These are phyloP conservation scores for Dryocosmus kuriphilus DNA, from an alignment of 2,888 invertebrate species.

Conservation along the genomic window DNA sequence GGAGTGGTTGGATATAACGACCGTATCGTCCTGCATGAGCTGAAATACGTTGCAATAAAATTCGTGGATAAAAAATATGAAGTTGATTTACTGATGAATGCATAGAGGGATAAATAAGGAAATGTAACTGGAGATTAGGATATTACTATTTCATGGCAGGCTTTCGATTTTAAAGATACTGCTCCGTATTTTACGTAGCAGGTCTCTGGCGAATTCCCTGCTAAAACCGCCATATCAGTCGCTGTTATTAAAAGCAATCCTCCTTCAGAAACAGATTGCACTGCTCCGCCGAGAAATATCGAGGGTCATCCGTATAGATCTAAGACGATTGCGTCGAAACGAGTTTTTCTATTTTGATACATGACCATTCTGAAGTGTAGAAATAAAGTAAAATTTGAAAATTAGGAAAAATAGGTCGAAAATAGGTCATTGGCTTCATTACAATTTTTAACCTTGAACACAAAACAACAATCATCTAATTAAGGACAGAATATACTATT, in stretches of 20 bases:
- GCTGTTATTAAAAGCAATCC: constrained; percentile 96
- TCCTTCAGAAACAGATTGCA: constrained; percentile 88
- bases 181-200: constrained; percentile 96
- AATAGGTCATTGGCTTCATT: no score
- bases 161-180: constrained; percentile 89
- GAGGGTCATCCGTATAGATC: constrained; percentile 99
- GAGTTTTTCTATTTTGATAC: constrained; percentile 86
- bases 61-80: constrained; percentile 81
- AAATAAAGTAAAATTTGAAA: constrained; percentile 26
- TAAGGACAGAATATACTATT: no score
- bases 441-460: no score
- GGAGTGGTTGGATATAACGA: constrained; percentile 92
- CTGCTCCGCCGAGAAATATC: constrained; percentile 93
- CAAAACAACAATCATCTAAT: no score
- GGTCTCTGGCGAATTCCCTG: constrained; percentile 96
- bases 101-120: constrained; percentile 18
- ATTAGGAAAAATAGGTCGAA: not conserved
- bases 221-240: constrained; percentile 97
- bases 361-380: constrained; percentile 85
- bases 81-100: not conserved
- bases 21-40: constrained; percentile 95
- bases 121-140: not conserved
- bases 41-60: constrained; percentile 93
- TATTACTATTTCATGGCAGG: constrained; percentile 96
- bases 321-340: constrained; percentile 94